Base-by-base conservation (phyloP, 2,888 invertebrate genomes). In the Limnephilus lunatus region DNA sequence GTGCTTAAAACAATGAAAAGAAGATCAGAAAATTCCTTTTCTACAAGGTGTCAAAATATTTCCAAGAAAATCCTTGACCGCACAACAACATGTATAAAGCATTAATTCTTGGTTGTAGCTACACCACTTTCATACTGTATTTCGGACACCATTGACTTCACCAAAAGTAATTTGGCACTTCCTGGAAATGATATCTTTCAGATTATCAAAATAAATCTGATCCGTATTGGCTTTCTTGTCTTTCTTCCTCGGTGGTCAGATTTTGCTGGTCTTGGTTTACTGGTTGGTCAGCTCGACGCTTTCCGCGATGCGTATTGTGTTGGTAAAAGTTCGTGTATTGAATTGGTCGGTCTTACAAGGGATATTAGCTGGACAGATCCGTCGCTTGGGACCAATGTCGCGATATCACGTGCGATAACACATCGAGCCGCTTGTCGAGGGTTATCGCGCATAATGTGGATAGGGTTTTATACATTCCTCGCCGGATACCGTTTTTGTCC, bases 381-480 rank as follows among this genome's bases (percentile, higher is more conserved):
- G 90, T 81, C 90, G 48, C 31, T 53, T 30, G 90, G 81, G 90
- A 90, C 82, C 90, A 90, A 90, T 90, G 90, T 90, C 81, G 81
- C 83, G 90, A 90, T 90, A 83, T 83, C 90, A 90, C 83, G 83
- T 90, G 90, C 82, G 90, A 90, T 90, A 90, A 90, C 81, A 83
- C 48, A 31, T 48, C 82, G 90, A 31, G 83, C 19, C 90, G 83
- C 15, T 81, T 31, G 31, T 90, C 31, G 30, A 90, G 90, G 90
- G 90, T 83, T 68, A 90, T 83, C 90, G 35, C 90, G 35, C 48
- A 48, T 39, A 89, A 89, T 32, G 12, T 15, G 68, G 30, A 86
- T 86, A 48, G 44, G 83, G 35, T 25, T 83, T 32, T 35, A 83
- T 32, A n/a, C 32, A 83, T 83, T 83, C 83, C 83, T 83, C 19